Evolutionary conservation across 2,888 invertebrate genomes (phyloP).

Genomic region (Agrotis exclamationis): DNA sequence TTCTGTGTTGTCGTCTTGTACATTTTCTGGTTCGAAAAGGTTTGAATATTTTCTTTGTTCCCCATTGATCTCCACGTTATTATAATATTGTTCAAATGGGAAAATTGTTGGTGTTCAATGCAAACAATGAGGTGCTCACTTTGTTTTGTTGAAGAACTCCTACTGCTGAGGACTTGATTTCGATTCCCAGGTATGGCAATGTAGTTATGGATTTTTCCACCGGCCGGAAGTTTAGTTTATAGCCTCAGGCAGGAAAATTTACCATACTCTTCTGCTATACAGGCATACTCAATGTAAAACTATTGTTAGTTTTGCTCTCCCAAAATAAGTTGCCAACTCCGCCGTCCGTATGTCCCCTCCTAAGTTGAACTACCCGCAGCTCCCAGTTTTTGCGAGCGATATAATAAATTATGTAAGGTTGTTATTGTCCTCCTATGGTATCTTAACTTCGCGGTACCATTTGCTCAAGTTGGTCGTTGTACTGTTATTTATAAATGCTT

Average conservation of each 20-base stretch:
- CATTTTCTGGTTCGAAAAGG: no score
- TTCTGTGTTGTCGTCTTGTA: background rate
- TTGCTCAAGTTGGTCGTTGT: slow-evolving; percentile 69
- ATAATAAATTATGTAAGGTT: slow-evolving; percentile 86
- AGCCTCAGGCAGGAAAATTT: no score
- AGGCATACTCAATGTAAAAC: background rate
- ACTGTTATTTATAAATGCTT: slow-evolving; percentile 77
- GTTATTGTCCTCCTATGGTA: slow-evolving; percentile 86
- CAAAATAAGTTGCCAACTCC: slow-evolving; percentile 14
- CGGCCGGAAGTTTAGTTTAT: no score
- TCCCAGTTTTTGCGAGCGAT: slow-evolving; percentile 81
- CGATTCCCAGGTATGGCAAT: background rate
- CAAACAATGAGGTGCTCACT: no score
- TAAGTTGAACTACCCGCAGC: slow-evolving; percentile 65
- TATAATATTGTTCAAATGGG: no score
- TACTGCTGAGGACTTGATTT: background rate
- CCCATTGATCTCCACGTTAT: no score
- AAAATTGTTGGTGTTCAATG: no score
- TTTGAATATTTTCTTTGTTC: no score
- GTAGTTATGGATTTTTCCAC: background rate
- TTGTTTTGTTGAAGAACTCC: no score
- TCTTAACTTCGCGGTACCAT: slow-evolving; percentile 80
- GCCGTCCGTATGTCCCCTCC: slow-evolving; percentile 55
- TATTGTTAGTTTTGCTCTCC: background rate
- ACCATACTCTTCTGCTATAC: no score